Conservation (phyloP, 2,113 vertebrate genomes). For the Climacteris rufus region DNA sequence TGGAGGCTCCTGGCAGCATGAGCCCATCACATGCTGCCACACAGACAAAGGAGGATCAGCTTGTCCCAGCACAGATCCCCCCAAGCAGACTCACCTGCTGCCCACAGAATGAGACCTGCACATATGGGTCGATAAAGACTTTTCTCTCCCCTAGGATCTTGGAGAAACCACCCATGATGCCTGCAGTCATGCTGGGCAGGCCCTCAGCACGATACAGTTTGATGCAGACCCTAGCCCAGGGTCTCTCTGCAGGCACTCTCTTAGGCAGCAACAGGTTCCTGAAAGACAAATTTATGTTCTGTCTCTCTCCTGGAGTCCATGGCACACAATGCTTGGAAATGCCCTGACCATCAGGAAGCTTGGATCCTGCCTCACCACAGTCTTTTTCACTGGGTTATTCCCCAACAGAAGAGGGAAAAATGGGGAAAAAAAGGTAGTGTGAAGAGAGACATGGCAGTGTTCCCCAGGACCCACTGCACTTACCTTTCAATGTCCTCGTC, state of each 20-base stretch:
- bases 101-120: slow-evolving; percentile 86
- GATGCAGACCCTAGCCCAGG: slow-evolving; percentile 86
- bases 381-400: neutral
- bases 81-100: slow-evolving; percentile 80
- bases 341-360: neutral
- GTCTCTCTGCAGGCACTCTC: slow-evolving; percentile 81
- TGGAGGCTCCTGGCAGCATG: neutral
- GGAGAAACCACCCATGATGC: slow-evolving; percentile 86
- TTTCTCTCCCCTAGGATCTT: slow-evolving; percentile 83
- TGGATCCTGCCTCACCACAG: neutral
- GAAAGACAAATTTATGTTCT: neutral
- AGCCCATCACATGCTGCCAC: neutral
- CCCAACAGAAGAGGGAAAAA: neutral
- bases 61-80: neutral
- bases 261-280: slow-evolving; percentile 91
- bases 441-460: neutral
- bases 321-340: neutral
- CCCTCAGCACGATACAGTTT: slow-evolving; percentile 85
- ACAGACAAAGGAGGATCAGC: neutral
- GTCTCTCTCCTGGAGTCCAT: neutral
- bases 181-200: slow-evolving; percentile 84
- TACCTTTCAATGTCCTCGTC: slow-evolving; percentile 89
- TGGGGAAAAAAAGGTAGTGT: neutral
- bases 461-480: neutral
- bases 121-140: slow-evolving; percentile 86